These are phyloP conservation scores for Pegoplata infirma DNA, from an alignment of 2,888 invertebrate genomes.

Conservation along the genomic window DNA sequence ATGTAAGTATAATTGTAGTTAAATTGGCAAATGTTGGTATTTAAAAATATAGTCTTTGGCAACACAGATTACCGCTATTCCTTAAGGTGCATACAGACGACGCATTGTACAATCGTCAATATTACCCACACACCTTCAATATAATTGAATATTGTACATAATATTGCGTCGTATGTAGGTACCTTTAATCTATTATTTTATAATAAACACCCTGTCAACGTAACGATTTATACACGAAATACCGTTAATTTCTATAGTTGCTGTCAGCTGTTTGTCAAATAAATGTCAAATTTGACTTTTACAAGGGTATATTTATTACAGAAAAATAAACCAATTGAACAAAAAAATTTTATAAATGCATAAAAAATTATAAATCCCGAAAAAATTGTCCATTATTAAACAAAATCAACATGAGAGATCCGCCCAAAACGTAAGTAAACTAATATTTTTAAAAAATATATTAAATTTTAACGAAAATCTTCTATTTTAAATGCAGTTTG, in stretches of 20 bases:
- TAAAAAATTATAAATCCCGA: not conserved
- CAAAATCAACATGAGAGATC: constrained; percentile 70
- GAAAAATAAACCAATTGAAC: not conserved
- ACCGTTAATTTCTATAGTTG: not conserved
- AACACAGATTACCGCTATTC: too few relatives aligned
- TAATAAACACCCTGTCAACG: constrained; percentile 41
- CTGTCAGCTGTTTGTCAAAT: constrained; percentile 59
- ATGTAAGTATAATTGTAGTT: too few relatives aligned
- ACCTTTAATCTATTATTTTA: too few relatives aligned
- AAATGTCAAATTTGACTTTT: constrained; percentile 72
- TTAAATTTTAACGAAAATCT: not conserved
- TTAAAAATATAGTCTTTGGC: too few relatives aligned
- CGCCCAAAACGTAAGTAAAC: constrained; percentile 70
- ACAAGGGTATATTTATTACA: constrained; percentile 70
- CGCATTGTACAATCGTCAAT: too few relatives aligned
- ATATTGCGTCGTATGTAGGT: too few relatives aligned
- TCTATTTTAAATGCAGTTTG: constrained; percentile 66
- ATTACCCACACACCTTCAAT: too few relatives aligned
- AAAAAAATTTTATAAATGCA: not conserved
- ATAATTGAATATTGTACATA: too few relatives aligned
- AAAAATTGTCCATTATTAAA: constrained; percentile 12
- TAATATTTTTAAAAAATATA: not conserved
- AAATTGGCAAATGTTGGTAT: too few relatives aligned
- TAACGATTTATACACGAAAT: not conserved
- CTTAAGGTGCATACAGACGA: too few relatives aligned